These are phyloP conservation scores for Shargacucullia verbasci DNA, from an alignment of 2,888 invertebrate species.

Conservation along the genomic window DNA sequence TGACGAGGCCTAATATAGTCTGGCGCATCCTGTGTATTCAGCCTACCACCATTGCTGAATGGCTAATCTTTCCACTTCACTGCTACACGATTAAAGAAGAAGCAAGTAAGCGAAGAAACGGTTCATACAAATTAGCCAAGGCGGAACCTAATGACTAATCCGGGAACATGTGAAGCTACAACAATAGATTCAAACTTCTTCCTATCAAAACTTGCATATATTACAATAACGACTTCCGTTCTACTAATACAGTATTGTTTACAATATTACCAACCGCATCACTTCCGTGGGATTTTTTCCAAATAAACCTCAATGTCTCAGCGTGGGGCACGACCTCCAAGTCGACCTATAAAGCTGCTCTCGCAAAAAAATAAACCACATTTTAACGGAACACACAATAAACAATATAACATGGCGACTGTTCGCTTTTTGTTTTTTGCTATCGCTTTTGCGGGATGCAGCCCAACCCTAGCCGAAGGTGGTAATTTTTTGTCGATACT, in stretches of 20 bases:
- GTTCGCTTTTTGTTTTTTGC: slow-evolving; percentile 64
- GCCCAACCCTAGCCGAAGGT: slow-evolving; percentile 74
- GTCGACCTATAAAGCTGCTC: slow-evolving; percentile 81
- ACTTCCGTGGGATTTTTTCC: slow-evolving; percentile 78
- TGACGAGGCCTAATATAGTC: too few relatives aligned
- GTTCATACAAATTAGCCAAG: too few relatives aligned
- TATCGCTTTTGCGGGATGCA: slow-evolving; percentile 61
- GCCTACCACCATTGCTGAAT: too few relatives aligned
- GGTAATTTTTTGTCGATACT: slow-evolving; percentile 66
- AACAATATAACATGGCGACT: slow-evolving; percentile 68
- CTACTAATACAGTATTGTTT: slow-evolving; percentile 52
- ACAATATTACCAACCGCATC: slow-evolving; percentile 41
- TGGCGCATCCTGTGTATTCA: too few relatives aligned
- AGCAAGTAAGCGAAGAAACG: too few relatives aligned
- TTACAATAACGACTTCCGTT: slow-evolving; percentile 53
- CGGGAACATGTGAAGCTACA: too few relatives aligned
- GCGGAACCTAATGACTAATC: too few relatives aligned
- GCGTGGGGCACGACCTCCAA: slow-evolving; percentile 83
- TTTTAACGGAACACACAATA: slow-evolving; percentile 65
- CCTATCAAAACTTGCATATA: slow-evolving; percentile 32
- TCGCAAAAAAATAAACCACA: slow-evolving; percentile 68
- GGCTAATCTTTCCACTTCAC: too few relatives aligned
- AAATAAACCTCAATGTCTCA: slow-evolving; percentile 64
- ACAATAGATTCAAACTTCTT: neutral
- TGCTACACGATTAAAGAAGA: too few relatives aligned